These are phyloP conservation scores for Cariama cristata DNA, from an alignment of 2,113 vertebrate genomes.

Conservation along the genomic window DNA sequence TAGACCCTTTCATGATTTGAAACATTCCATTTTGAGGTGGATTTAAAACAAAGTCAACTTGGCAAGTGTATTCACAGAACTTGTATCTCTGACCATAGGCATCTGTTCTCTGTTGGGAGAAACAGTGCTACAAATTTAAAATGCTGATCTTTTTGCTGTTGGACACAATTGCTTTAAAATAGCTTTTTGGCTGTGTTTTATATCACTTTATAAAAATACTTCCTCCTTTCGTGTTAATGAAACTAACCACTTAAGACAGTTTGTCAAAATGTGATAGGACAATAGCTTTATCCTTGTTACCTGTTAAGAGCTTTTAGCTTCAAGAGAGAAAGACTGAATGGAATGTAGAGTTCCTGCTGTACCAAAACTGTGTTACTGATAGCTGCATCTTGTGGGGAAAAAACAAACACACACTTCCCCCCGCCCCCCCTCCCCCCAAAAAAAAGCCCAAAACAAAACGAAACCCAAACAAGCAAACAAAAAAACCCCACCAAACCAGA, in stretches of 20 bases:
- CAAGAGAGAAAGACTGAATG: neutral
- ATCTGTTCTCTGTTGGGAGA: slow-evolving; percentile 56
- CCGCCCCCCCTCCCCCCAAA: too few relatives aligned
- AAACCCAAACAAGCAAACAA: neutral
- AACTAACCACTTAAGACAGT: neutral
- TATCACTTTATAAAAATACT: neutral
- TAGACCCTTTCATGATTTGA: slow-evolving; percentile 35
- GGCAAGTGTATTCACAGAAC: neutral
- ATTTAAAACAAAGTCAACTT: slow-evolving; percentile 53
- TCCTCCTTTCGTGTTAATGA: neutral
- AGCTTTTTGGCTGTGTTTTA: slow-evolving; percentile 21
- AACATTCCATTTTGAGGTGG: slow-evolving; percentile 40
- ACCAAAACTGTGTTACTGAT: neutral
- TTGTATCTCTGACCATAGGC: neutral
- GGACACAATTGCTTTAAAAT: slow-evolving; percentile 22
- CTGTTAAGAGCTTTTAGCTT: neutral
- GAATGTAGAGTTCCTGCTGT: neutral
- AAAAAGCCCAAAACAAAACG: neutral
- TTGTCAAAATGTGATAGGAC: neutral
- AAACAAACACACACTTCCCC: too few relatives aligned
- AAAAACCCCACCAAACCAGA: neutral
- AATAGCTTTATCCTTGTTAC: neutral
- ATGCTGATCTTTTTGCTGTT: neutral
- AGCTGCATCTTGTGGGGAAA: neutral
- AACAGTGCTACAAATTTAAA: slow-evolving; percentile 30